Conservation (phyloP, 2,888 invertebrate species). For the Alviniconcha strummeri region DNA sequence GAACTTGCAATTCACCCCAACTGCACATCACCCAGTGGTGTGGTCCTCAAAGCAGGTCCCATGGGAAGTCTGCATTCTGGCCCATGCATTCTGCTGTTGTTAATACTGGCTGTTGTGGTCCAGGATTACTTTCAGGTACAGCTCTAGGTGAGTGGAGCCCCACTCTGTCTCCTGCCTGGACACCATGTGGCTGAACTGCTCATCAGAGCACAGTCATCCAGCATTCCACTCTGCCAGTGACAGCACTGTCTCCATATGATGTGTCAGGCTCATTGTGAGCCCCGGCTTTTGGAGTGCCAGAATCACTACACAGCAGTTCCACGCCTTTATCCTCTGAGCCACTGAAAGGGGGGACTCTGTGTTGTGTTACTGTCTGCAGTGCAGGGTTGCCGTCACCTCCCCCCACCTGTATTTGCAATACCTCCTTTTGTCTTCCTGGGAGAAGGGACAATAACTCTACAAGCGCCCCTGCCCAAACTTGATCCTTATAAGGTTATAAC, state of each 20-base stretch:
- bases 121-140: neutral
- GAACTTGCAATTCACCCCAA: neutral
- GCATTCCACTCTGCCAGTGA: neutral
- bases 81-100: neutral
- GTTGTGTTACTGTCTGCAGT: neutral
- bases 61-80: neutral
- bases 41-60: neutral
- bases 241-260: neutral
- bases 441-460: neutral
- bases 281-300: neutral
- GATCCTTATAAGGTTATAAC: neutral
- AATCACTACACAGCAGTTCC: neutral
- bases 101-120: neutral
- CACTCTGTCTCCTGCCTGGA: neutral
- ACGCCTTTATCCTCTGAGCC: neutral
- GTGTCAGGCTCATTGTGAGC: neutral
- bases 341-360: neutral
- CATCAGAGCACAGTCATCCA: neutral
- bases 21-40: neutral
- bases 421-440: neutral
- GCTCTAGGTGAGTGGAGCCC: neutral
- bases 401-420: neutral
- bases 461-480: neutral
- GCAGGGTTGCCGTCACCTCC: neutral
- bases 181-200: neutral